Percentiles rank a stretch among this genome's conserved stretches.
These are phyloP conservation scores for Arion vulgaris DNA, from an alignment of 1,140 invertebrate species.

Conservation along the genomic window DNA sequence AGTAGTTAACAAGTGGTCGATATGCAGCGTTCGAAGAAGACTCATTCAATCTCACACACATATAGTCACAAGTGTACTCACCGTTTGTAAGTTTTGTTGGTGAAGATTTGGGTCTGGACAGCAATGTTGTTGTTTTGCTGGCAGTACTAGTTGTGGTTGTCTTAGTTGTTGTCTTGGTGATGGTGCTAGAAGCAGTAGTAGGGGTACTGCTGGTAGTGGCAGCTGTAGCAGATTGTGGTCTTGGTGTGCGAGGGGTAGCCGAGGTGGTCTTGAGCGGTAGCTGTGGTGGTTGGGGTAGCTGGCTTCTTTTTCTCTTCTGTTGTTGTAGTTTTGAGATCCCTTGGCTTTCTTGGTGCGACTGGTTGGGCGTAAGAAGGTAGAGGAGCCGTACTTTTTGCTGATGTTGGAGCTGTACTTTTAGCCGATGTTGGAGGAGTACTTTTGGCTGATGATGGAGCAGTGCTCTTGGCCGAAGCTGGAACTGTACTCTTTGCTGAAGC, in stretches of 20 bases:
- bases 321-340: background rate
- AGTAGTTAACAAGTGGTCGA: too few species aligned
- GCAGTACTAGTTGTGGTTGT: background rate
- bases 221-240: slow-evolving; percentile 11
- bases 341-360: background rate
- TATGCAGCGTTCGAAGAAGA: too few species aligned
- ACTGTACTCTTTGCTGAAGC: background rate
- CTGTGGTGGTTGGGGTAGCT: background rate
- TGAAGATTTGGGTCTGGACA: slow-evolving; percentile 20
- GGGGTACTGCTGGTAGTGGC: background rate
- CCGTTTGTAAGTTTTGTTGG: slow-evolving; percentile 27
- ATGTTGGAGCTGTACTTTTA: background rate
- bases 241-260: background rate
- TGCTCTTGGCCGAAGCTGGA: too few species aligned
- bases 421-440: too few species aligned
- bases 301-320: slow-evolving; percentile 25
- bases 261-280: background rate
- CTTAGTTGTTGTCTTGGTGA: background rate
- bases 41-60: background rate
- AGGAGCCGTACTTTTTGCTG: background rate
- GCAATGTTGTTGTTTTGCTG: background rate
- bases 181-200: background rate
- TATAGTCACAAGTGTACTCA: background rate
- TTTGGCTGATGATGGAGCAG: too few species aligned
- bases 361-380: background rate